Evolutionary conservation across 37 sponge, comb jelly and placozoan species (phyloP), one percentile per base, ranked within the genome.

Genomic region (Eunapius fragilis): DNA sequence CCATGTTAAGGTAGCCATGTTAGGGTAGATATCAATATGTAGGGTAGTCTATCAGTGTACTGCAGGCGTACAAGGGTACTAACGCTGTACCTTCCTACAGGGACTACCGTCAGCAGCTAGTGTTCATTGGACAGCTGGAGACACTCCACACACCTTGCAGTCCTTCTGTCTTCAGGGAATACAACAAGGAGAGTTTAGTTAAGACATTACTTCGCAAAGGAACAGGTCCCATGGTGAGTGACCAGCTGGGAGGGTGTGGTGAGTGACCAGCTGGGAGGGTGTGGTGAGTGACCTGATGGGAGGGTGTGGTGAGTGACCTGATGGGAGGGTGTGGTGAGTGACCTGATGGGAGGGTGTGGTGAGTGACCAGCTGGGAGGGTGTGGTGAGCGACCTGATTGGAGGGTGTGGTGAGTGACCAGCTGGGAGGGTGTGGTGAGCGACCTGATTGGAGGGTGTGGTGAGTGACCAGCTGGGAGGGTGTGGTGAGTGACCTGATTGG

Each of bases 81-180:
- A 7, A n/a, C 1, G 73, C 73, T 14, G 13, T 17, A 32, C 27
- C 14, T 25, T 13, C 31, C 30, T 71, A 30, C 72, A 90, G 91
- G 72, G 72, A 85, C 38, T 81, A 75, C 68, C 70, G 67, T 37
- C 91, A 90, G 76, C 76, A 76, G 23, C 36, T 83, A 13, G 32
- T 85, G 70, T 86, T 90, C 70, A 38, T 82, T 22, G 34, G 69
- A 45, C 82, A 90, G 77, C 58, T 90, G 58, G 91, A 90, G 45
- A 26, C 28, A 2, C 50, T 90, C 28, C 80, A 86, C 67, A 76
- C 84, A 26, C 68, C 78, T 31, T 77, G 78, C 45, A 71, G 26
- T 9, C 31, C 82, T 67, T 7, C 86, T 25, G 71, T 78, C 77
- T 90, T 85, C 87, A 70, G 58, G 58, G 37, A 24, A 71, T 90